These are phyloP conservation scores for Polypedilum pembai DNA, from an alignment of 1,140 invertebrate species.

Conservation along the genomic window DNA sequence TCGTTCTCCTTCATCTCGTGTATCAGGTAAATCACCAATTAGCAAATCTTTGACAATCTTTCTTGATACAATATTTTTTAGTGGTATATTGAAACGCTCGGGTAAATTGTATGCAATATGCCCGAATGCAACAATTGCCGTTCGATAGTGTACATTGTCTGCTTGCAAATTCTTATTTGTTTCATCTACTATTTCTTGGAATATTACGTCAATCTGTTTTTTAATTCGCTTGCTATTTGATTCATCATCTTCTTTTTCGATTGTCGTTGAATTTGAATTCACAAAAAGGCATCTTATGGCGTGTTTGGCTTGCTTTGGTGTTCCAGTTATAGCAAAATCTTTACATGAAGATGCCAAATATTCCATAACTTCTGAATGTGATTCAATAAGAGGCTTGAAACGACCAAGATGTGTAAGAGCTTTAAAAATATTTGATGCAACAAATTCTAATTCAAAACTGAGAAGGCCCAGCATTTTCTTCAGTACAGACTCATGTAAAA, in stretches of 20 bases:
- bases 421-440: constrained; percentile 72
- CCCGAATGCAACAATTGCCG: constrained; percentile 86
- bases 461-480: constrained; percentile 71
- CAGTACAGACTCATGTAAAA: constrained; percentile 77
- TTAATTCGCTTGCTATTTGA: constrained; percentile 48
- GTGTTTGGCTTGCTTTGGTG: constrained; percentile 92
- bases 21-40: constrained; percentile 67
- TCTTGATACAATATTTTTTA: constrained; percentile 90
- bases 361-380: constrained; percentile 47
- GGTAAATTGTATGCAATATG: constrained; percentile 90
- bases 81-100: constrained; percentile 76
- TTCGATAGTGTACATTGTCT: constrained; percentile 77
- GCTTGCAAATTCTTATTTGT: constrained; percentile 68
- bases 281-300: constrained; percentile 86
- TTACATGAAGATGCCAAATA: constrained; percentile 76
- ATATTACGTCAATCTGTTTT: constrained; percentile 68
- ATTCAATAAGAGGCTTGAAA: constrained; percentile 68
- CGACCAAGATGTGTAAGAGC: constrained; percentile 82
- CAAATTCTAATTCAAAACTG: constrained; percentile 69
- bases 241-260: constrained; percentile 28
- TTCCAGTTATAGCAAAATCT: constrained; percentile 76
- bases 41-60: constrained; percentile 93
- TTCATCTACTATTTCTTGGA: constrained; percentile 79
- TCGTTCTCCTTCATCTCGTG: constrained; percentile 39
- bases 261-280: constrained; percentile 45